Evolutionary conservation across 1,140 invertebrate species (phyloP).

Genomic region (Sipha flava): DNA sequence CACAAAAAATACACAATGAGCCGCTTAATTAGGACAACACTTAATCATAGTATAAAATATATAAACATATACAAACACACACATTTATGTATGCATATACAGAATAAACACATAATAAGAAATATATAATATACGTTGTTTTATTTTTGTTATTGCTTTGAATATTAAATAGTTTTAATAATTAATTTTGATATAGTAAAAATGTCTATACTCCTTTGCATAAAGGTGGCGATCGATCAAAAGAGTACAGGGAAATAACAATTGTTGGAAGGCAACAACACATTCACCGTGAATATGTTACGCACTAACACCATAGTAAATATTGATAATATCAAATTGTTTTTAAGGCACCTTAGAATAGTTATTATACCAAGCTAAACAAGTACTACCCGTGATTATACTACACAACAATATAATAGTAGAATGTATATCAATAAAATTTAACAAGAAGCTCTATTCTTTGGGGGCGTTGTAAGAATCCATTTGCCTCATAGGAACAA

Average conservation of each 20-base stretch:
- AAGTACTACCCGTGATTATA: not conserved
- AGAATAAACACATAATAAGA: not conserved
- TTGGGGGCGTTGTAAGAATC: too few species aligned
- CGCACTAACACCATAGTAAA: too few species aligned
- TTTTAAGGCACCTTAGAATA: slow-evolving; percentile 19
- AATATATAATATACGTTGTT: not conserved
- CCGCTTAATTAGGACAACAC: too few species aligned
- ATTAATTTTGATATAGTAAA: not conserved
- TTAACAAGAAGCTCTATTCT: not conserved
- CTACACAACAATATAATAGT: not conserved
- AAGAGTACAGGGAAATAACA: not conserved
- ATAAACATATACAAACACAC: too few species aligned
- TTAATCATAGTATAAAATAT: too few species aligned
- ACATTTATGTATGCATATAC: not conserved
- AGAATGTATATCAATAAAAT: not conserved
- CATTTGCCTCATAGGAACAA: not conserved
- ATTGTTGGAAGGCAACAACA: not conserved
- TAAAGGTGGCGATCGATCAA: not conserved
- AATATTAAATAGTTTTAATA: not conserved
- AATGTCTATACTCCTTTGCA: not conserved
- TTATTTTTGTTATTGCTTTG: not conserved
- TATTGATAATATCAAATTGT: too few species aligned
- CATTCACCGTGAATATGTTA: too few species aligned
- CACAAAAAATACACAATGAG: too few species aligned
- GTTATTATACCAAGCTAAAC: not conserved